phyloP scores from a whole-genome alignment of 2,113 vertebrate genomes.

The Dolichotis patagonum region DNA sequence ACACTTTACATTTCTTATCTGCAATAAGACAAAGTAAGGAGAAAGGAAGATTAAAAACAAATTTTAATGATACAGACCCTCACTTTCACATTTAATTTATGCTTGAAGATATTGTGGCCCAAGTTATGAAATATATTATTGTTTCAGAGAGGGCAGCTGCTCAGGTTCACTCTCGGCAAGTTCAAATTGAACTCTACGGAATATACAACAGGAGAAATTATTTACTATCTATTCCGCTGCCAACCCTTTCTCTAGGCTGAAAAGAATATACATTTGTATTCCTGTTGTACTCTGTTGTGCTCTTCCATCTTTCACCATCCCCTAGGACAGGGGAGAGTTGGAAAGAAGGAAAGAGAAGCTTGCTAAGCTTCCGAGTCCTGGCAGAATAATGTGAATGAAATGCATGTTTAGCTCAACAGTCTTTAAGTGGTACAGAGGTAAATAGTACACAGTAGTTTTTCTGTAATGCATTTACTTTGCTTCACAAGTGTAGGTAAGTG shows the following conservation, averaged over 20 bases:
- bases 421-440: neutral
- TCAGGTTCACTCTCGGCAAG: slow-evolving; percentile 73
- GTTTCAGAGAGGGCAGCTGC: slow-evolving; percentile 67
- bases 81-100: slow-evolving; percentile 83
- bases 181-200: slow-evolving; percentile 81
- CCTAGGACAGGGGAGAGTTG: slow-evolving; percentile 35
- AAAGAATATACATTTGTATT: slow-evolving; percentile 79
- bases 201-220: slow-evolving; percentile 85
- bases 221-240: slow-evolving; percentile 77
- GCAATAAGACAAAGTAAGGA: slow-evolving; percentile 69
- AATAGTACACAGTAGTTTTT: neutral
- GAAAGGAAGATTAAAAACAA: slow-evolving; percentile 83
- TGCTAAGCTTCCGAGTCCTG: slow-evolving; percentile 56
- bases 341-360: neutral
- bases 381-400: slow-evolving; percentile 45
- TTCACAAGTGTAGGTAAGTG: neutral
- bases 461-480: neutral
- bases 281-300: slow-evolving; percentile 55
- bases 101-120: slow-evolving; percentile 83
- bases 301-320: slow-evolving; percentile 54
- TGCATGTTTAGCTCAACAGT: neutral
- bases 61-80: slow-evolving; percentile 80
- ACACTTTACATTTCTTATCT: slow-evolving; percentile 74
- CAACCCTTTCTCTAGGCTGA: slow-evolving; percentile 71
- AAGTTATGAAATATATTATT: slow-evolving; percentile 83